Conservation (phyloP, 2,888 invertebrate genomes). For the Ceriagrion tenellum region DNA sequence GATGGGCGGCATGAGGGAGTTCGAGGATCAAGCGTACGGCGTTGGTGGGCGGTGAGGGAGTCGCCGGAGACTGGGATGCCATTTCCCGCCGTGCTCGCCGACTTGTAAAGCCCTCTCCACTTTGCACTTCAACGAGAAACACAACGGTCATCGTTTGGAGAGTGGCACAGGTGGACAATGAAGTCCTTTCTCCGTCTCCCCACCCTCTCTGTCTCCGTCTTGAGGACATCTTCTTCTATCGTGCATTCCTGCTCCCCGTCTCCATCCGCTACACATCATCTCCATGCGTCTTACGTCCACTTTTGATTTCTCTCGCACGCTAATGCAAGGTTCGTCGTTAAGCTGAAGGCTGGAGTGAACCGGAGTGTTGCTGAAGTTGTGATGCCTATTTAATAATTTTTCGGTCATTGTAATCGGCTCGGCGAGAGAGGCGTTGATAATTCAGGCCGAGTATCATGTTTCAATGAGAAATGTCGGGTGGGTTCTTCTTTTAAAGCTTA, state of each 20-base stretch:
- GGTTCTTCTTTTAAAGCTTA: too few relatives aligned
- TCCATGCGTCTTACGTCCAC: neutral
- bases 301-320: neutral
- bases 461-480: too few relatives aligned
- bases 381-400: too few relatives aligned
- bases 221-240: conserved; percentile 47
- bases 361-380: too few relatives aligned
- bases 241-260: neutral
- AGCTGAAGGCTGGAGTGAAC: too few relatives aligned
- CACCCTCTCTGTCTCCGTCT: neutral
- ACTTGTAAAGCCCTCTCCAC: conserved; percentile 62
- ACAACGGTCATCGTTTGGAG: conserved; percentile 64
- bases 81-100: conserved; percentile 50
- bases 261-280: neutral
- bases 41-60: neutral
- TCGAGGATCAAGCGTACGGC: neutral
- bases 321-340: neutral
- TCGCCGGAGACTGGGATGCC: neutral
- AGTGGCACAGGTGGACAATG: conserved; percentile 59
- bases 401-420: too few relatives aligned
- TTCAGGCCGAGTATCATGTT: too few relatives aligned
- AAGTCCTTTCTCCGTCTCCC: neutral
- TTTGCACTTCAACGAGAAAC: conserved; percentile 65
- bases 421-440: too few relatives aligned
- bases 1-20: neutral